Conservation (phyloP, 2,888 invertebrate species). For the Sicus ferrugineus region DNA sequence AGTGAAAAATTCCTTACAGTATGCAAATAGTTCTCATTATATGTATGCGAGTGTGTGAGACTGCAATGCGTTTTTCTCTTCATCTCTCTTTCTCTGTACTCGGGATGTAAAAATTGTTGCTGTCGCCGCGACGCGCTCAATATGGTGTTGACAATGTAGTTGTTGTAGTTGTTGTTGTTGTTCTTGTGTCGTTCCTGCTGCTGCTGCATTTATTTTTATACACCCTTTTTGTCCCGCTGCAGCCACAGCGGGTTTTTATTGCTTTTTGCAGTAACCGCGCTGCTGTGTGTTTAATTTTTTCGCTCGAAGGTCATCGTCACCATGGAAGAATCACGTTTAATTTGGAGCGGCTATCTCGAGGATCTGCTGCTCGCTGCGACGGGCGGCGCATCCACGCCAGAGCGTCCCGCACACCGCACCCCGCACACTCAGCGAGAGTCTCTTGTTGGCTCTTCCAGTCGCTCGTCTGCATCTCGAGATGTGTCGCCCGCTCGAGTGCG, state of each 20-base stretch:
- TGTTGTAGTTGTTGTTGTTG: constrained; percentile 14
- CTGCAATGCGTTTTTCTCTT: no score
- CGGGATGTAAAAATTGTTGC: background rate
- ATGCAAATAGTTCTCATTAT: no score
- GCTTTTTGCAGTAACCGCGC: background rate
- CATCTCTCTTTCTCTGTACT: no score
- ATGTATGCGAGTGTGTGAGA: no score
- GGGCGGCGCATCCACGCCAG: no score
- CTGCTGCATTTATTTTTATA: background rate
- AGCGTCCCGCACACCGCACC: no score
- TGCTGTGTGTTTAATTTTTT: background rate
- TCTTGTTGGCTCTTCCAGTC: no score
- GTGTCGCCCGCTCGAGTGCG: no score
- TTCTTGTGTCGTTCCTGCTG: background rate
- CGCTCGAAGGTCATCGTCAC: background rate
- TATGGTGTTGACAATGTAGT: background rate
- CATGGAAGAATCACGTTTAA: background rate
- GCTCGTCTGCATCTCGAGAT: no score
- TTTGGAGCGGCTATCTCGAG: background rate
- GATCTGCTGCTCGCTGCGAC: background rate
- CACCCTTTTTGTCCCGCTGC: background rate
- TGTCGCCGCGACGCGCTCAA: background rate
- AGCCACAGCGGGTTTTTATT: background rate
- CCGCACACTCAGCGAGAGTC: no score
- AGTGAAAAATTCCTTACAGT: no score